Percentiles rank a stretch among this genome's conserved stretches.
phyloP scores from a whole-genome alignment of 2,113 vertebrate genomes.

The Enhydra lutris region DNA sequence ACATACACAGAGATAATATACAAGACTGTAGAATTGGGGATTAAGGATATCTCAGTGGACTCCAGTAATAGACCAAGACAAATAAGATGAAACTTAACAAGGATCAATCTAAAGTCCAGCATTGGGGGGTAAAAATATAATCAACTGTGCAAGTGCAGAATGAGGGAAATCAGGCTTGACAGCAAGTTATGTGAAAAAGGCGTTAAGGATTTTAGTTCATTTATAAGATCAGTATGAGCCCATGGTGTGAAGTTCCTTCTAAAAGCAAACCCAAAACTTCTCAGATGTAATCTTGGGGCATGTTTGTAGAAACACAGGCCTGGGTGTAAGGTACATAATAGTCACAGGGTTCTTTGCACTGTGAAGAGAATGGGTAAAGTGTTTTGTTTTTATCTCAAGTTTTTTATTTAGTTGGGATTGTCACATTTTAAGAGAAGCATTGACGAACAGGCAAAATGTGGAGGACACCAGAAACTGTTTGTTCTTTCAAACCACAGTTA shows the following conservation, averaged over 20 bases:
- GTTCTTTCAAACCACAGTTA: background rate
- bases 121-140: constrained; percentile 23
- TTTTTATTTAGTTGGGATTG: constrained; percentile 2
- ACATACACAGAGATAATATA: background rate
- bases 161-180: constrained; percentile 6
- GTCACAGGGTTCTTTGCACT: background rate
- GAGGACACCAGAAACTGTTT: background rate
- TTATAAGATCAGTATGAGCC: constrained; percentile 19
- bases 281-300: background rate
- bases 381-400: background rate
- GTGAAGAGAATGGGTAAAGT: background rate
- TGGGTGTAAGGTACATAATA: background rate
- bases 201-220: constrained; percentile 34
- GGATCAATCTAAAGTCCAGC: constrained; percentile 34
- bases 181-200: constrained; percentile 51
- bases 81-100: constrained; percentile 44
- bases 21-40: background rate
- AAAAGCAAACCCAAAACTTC: background rate
- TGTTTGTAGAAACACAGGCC: background rate
- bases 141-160: background rate
- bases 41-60: background rate
- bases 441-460: background rate
- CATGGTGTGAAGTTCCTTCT: background rate
- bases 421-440: background rate
- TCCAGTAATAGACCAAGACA: background rate